Evolutionary conservation across 2,888 invertebrate genomes (phyloP).

Genomic region (Oxytorus armatus): DNA sequence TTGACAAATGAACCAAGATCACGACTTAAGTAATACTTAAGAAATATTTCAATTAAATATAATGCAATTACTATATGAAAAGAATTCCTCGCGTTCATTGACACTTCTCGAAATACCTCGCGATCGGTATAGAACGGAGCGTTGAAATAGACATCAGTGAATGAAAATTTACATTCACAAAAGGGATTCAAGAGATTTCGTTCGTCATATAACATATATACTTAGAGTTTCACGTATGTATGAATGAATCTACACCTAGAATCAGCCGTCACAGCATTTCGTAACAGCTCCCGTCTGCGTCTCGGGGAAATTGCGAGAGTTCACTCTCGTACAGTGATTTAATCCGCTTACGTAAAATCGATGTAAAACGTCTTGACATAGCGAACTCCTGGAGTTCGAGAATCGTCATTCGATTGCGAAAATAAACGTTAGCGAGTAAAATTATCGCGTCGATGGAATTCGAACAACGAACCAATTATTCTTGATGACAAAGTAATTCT

Average conservation of each 20-base stretch:
- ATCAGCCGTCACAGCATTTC: conserved; percentile 2
- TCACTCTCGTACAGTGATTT: neutral
- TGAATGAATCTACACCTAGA: neutral
- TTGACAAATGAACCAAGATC: no score
- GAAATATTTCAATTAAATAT: no score
- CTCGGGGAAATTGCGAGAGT: conserved; percentile 10
- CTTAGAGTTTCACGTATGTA: neutral
- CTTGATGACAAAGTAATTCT: no score
- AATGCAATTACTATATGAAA: no score
- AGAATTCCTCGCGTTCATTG: no score
- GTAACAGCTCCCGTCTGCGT: neutral
- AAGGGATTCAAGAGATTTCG: neutral
- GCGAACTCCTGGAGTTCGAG: conserved; percentile 27
- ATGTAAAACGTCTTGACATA: conserved; percentile 21
- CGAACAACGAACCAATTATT: neutral
- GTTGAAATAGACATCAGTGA: neutral
- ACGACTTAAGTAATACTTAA: no score
- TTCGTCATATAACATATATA: neutral
- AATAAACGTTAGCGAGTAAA: conserved; percentile 1
- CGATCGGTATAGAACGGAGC: neutral
- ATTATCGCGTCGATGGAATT: conserved; percentile 15
- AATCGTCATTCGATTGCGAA: neutral
- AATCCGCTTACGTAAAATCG: conserved; percentile 58
- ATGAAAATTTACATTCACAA: neutral
- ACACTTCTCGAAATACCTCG: no score